Evolutionary conservation across 2,113 vertebrate species (phyloP).

Genomic region (Taxidea taxus): DNA sequence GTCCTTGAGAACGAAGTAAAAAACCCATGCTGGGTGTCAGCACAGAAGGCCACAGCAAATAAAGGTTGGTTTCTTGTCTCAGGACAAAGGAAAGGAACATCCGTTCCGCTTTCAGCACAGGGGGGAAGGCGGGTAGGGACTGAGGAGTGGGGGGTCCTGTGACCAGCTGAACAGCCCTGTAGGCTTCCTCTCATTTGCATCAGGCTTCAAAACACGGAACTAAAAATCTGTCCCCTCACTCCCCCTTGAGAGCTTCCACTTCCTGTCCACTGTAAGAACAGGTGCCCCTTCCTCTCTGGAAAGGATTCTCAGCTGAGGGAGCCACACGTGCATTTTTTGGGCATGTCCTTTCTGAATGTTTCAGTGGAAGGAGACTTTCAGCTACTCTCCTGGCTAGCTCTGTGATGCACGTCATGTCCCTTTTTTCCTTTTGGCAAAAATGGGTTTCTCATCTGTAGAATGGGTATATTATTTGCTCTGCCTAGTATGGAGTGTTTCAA

Average conservation of each 20-base stretch:
- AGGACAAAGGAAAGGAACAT: background rate
- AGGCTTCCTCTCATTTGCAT: background rate
- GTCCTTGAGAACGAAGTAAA: background rate
- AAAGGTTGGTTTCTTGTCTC: fast-evolving
- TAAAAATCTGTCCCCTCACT: background rate
- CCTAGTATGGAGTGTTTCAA: background rate
- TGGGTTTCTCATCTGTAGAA: background rate
- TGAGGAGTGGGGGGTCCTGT: background rate
- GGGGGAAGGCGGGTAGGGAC: background rate
- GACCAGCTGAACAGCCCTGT: too few relatives aligned
- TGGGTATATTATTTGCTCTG: background rate
- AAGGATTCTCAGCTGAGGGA: background rate
- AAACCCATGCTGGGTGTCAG: background rate
- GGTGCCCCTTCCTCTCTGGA: background rate
- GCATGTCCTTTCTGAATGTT: background rate
- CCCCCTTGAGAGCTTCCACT: fast-evolving
- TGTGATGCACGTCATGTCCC: background rate
- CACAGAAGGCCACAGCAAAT: fast-evolving
- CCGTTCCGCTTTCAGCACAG: background rate
- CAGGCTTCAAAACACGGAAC: background rate
- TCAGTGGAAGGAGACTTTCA: background rate
- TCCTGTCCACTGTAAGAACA: background rate
- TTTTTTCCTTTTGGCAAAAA: background rate
- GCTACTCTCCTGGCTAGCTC: background rate
- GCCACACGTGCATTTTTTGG: fast-evolving